Conservation (phyloP, 2,888 invertebrate species). For the Zhuqinia jingwanae region DNA sequence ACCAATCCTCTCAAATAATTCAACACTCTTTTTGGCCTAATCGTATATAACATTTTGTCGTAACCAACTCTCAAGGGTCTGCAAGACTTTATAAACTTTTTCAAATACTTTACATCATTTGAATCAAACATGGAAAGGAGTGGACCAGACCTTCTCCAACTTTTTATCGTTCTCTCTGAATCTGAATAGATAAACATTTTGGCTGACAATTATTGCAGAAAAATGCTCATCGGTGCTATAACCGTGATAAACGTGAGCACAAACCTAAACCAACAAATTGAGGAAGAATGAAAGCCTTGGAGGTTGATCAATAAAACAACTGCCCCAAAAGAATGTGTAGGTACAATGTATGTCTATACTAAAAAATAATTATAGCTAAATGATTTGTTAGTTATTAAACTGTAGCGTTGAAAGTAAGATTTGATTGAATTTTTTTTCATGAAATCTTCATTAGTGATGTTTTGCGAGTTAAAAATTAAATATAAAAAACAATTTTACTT, state of each 20-base stretch:
- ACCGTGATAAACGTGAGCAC: neutral
- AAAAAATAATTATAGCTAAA: too few relatives aligned
- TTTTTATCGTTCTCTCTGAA: constrained; percentile 4
- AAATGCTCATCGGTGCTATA: neutral
- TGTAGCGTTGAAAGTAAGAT: too few relatives aligned
- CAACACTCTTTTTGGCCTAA: constrained; percentile 17
- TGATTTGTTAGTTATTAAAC: too few relatives aligned
- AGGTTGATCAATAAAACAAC: too few relatives aligned
- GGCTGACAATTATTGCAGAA: neutral
- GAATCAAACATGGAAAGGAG: neutral
- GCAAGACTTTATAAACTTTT: constrained; percentile 11
- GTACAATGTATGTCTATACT: too few relatives aligned
- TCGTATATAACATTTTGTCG: constrained; percentile 3
- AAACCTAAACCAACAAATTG: too few relatives aligned
- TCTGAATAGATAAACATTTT: neutral
- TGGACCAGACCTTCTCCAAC: neutral
- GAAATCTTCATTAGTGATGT: too few relatives aligned
- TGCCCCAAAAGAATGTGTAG: too few relatives aligned
- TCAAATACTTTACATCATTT: neutral
- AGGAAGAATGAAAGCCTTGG: too few relatives aligned
- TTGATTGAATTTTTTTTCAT: too few relatives aligned
- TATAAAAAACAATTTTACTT: too few relatives aligned
- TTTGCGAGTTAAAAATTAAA: too few relatives aligned
- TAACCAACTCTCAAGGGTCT: constrained; percentile 20
- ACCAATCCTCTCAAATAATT: constrained; percentile 11